Evolutionary conservation across 2,797 vertebrate genomes (phyloP), one percentile per base, ranked within the genome.

Genomic region (Chromis chromis): DNA sequence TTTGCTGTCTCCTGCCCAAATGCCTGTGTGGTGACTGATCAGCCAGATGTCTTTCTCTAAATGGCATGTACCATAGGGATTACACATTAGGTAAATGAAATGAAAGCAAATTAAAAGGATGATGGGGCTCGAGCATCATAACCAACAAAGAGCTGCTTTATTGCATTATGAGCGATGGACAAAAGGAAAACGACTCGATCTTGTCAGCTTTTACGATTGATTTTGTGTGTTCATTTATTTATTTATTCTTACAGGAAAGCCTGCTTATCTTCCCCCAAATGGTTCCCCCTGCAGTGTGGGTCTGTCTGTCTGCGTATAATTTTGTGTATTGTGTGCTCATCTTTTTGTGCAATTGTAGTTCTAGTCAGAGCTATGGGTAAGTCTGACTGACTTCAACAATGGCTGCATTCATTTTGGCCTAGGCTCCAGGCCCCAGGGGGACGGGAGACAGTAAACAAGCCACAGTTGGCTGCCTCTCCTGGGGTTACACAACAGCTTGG

Each of bases 391-490:
- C 81, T 86, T 78, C 84, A 91, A 94, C 94, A 94, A 94, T 92
- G 88, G 78, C 76, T 62, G 85, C 85, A 92, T 95, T 94, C 92
- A 94, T 84, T 91, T 89, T 90, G 82, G 83, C 83, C 83, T 22
- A 66, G 85, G 86, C 83, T 81, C 57, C 70, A 78, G 86, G 82
- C 86, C 79, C 75, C 83, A 75, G 82, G 73, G 84, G 83, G 81
- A 86, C 28, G 27, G 59, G 82, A 87, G 93, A 91, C 92, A 85
- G 92, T 93, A 94, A 94, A 94, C 93, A 94, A 93, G 90, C 84
- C 85, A 90, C 88, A 92, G 81, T 94, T 92, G 93, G 91, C 93
- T 88, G 89, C 88, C 89, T 91, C 89, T 91, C 81, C 44, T 70
- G 87, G 79, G 87, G 85, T 94, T 94, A 94, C 88, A 91, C 92